A percentile compares a stretch with the other conserved stretches of the same genome.
Evolutionary conservation across 2,797 vertebrate genomes (phyloP).

Genomic region (Atherinosoma microstoma): DNA sequence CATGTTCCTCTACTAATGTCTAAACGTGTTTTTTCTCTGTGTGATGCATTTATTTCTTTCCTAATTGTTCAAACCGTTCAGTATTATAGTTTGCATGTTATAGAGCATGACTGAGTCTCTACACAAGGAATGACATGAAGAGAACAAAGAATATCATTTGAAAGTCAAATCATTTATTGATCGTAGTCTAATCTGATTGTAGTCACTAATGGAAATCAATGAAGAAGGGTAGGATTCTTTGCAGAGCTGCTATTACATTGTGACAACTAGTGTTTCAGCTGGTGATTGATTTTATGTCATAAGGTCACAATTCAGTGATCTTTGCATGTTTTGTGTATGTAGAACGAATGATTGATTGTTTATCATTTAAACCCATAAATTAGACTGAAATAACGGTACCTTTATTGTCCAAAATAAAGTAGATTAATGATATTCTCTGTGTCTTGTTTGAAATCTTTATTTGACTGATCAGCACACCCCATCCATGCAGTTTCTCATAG

Average conservation of each 20-base stretch:
- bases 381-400: constrained; percentile 24
- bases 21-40: constrained; percentile 7
- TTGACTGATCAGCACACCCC: background rate
- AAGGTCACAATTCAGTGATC: background rate
- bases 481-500: background rate
- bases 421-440: constrained; percentile 15
- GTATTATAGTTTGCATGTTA: constrained; percentile 34
- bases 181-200: constrained; percentile 59
- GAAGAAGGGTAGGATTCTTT: constrained; percentile 17
- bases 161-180: constrained; percentile 68
- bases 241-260: constrained; percentile 36
- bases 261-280: constrained; percentile 10
- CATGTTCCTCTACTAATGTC: constrained; percentile 26
- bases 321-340: constrained; percentile 41
- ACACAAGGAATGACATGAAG: constrained; percentile 37
- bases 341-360: constrained; percentile 1
- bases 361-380: constrained; percentile 8
- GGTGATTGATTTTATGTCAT: constrained; percentile 9
- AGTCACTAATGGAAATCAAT: constrained; percentile 59
- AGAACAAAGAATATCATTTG: constrained; percentile 59
- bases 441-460: constrained; percentile 15
- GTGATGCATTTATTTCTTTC: background rate
- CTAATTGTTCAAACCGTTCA: constrained; percentile 2
- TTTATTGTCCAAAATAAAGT: constrained; percentile 63
- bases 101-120: constrained; percentile 4